Evolutionary conservation across 2,888 invertebrate species (phyloP).

Genomic region (Metacarcinus magister): DNA sequence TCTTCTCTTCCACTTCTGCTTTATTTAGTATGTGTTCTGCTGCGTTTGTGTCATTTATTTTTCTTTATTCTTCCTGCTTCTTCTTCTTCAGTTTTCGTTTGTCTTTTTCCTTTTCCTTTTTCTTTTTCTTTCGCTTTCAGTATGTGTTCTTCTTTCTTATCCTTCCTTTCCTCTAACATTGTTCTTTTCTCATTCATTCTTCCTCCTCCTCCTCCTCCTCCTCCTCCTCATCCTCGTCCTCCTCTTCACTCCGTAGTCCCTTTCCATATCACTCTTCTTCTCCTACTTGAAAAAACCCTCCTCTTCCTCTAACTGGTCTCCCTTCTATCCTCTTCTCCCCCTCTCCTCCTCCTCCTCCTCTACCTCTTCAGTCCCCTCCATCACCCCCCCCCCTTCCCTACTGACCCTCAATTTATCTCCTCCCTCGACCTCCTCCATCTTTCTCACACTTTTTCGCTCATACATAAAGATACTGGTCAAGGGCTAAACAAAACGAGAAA

Average conservation of each 20-base stretch:
- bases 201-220: background rate
- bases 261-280: background rate
- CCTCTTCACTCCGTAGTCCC: background rate
- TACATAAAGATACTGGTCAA: background rate
- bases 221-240: background rate
- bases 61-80: too few relatives aligned
- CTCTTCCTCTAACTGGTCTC: background rate
- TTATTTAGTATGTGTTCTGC: too few relatives aligned
- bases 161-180: background rate
- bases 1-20: background rate
- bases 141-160: background rate
- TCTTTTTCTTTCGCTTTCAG: background rate
- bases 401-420: slow-evolving; percentile 27
- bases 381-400: background rate
- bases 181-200: background rate
- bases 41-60: too few relatives aligned
- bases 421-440: background rate
- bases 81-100: too few relatives aligned
- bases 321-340: background rate
- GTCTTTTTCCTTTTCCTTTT: too few relatives aligned
- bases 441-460: slow-evolving; percentile 6
- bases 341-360: background rate
- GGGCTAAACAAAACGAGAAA: background rate
- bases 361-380: background rate
- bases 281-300: background rate